Evolutionary conservation across 2,888 invertebrate genomes (phyloP).

Genomic region (Epirrita christyi): DNA sequence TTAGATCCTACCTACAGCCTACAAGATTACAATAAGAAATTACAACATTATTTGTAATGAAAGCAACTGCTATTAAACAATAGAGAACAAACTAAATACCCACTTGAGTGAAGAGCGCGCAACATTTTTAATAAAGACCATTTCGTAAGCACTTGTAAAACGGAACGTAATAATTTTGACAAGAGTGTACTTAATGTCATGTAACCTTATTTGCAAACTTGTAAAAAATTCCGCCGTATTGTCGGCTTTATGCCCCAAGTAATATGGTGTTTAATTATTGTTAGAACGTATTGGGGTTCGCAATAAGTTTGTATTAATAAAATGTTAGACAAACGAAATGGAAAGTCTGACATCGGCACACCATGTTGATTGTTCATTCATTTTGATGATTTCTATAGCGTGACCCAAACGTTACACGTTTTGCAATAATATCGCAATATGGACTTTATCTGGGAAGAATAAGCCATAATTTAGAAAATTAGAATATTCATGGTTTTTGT

Average conservation of each 20-base stretch:
- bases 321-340: conserved; percentile 61
- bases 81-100: conserved; percentile 43
- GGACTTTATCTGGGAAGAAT: conserved; percentile 2
- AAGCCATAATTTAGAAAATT: background rate
- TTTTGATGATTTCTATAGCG: conserved; percentile 41
- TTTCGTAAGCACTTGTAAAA: conserved; percentile 57
- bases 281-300: conserved; percentile 1
- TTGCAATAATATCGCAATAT: background rate
- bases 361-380: conserved; percentile 56
- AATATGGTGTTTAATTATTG: conserved; percentile 30
- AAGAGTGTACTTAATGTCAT: conserved; percentile 62
- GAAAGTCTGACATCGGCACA: conserved; percentile 56
- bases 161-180: conserved; percentile 54
- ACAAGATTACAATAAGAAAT: conserved; percentile 15
- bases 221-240: conserved; percentile 15
- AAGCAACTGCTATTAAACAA: conserved; percentile 32
- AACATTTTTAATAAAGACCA: conserved; percentile 54
- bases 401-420: conserved; percentile 27
- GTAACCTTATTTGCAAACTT: conserved; percentile 42
- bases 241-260: conserved; percentile 27
- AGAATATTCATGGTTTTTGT: background rate
- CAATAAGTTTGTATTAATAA: conserved; percentile 40
- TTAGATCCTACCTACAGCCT: background rate
- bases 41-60: conserved; percentile 25
- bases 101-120: conserved; percentile 34